These are phyloP conservation scores for Struthio camelus DNA, from an alignment of 2,113 vertebrate genomes.

Conservation along the genomic window DNA sequence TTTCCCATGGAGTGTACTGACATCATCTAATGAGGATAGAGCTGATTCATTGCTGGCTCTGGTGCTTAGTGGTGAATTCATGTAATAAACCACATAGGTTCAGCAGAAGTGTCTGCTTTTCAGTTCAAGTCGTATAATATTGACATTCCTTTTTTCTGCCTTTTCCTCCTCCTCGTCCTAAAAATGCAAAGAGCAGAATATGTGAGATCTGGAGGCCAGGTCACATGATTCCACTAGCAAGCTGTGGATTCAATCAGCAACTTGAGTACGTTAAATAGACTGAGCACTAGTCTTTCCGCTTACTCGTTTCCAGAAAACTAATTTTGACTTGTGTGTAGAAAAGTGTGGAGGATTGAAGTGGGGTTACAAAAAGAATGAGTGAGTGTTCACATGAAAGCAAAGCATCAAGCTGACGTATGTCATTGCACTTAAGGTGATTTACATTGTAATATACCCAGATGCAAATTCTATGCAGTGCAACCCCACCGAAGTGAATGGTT, in stretches of 20 bases:
- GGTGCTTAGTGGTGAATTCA: constrained; percentile 22
- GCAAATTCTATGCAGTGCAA: constrained; percentile 28
- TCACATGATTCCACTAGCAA: constrained; percentile 23
- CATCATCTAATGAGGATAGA: constrained; percentile 31
- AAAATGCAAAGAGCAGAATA: constrained; percentile 35
- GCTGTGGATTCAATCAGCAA: constrained; percentile 16
- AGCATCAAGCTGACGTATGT: constrained; percentile 33
- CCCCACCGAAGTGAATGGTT: constrained; percentile 24
- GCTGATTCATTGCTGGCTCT: neutral
- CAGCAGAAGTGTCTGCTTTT: constrained; percentile 40
- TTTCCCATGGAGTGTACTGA: neutral
- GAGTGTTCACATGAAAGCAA: constrained; percentile 45
- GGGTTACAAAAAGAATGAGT: constrained; percentile 31
- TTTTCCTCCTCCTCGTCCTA: neutral
- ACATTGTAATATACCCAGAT: constrained; percentile 32
- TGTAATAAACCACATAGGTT: constrained; percentile 22
- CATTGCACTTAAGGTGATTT: constrained; percentile 50
- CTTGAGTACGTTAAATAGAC: neutral
- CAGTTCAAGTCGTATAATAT: neutral
- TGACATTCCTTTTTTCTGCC: neutral
- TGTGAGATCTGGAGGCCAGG: neutral
- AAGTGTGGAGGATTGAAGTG: constrained; percentile 37
- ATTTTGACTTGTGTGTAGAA: constrained; percentile 43
- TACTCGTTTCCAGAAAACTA: constrained; percentile 43
- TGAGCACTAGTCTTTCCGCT: neutral